These are phyloP conservation scores for Vidua chalybeata DNA, from an alignment of 2,113 vertebrate species.

Conservation along the genomic window DNA sequence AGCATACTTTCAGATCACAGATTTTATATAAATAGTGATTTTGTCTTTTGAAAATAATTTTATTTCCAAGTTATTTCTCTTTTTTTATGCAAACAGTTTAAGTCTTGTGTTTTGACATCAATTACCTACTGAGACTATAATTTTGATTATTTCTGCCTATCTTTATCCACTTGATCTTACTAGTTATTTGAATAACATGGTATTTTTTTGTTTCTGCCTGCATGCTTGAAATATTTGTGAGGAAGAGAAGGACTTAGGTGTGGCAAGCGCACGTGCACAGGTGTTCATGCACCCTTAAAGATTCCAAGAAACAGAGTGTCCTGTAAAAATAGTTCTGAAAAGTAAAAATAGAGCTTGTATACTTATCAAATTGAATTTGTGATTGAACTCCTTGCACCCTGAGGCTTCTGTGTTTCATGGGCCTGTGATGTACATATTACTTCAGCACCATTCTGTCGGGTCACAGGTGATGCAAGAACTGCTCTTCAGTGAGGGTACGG, in stretches of 20 bases:
- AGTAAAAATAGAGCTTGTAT: neutral
- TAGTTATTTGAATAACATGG: neutral
- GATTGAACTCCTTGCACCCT: neutral
- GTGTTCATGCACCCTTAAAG: neutral
- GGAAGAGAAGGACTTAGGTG: neutral
- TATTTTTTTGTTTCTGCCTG: neutral
- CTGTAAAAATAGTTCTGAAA: neutral
- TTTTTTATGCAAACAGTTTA: neutral
- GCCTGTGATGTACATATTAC: neutral
- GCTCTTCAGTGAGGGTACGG: neutral
- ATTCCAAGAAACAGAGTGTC: neutral
- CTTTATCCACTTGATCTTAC: neutral
- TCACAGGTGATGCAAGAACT: neutral
- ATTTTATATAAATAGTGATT: neutral
- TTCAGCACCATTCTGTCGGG: neutral
- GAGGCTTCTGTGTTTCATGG: neutral
- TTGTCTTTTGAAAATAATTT: neutral
- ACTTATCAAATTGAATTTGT: neutral
- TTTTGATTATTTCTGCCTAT: conserved; percentile 14
- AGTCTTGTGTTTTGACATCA: neutral
- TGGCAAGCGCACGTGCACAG: rapidly evolving
- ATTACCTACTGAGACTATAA: neutral
- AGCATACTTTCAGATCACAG: neutral
- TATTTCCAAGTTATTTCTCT: neutral
- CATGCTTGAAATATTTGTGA: neutral